These are phyloP conservation scores for Enteromius afrohamiltoni DNA, from an alignment of 2,797 vertebrate genomes.

Conservation along the genomic window DNA sequence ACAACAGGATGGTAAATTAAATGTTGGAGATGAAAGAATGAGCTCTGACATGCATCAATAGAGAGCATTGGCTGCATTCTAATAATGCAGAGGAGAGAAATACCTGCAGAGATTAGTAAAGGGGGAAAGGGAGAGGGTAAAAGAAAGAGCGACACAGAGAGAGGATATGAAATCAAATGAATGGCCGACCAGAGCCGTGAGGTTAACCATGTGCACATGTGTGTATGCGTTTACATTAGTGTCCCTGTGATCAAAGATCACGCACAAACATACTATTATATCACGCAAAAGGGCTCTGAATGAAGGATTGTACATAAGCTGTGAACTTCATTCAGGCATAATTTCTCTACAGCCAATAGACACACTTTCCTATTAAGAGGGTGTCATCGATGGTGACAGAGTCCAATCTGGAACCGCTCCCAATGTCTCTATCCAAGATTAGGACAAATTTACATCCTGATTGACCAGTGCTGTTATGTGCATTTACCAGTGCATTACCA, in stretches of 20 bases:
- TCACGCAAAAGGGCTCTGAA: slow-evolving; percentile 26
- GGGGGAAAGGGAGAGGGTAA: slow-evolving; percentile 41
- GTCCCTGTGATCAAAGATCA: slow-evolving; percentile 39
- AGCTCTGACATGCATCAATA: slow-evolving; percentile 89
- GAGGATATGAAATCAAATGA: slow-evolving; percentile 64
- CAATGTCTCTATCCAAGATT: neutral
- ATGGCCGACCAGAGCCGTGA: slow-evolving; percentile 67
- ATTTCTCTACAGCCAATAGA: slow-evolving; percentile 33
- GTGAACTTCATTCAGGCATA: slow-evolving; percentile 25
- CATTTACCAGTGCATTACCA: too few species aligned
- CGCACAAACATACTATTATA: slow-evolving; percentile 24
- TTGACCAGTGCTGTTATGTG: neutral
- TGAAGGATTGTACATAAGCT: slow-evolving; percentile 30
- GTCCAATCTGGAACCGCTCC: neutral
- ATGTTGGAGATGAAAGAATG: slow-evolving; percentile 96
- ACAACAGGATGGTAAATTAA: slow-evolving; percentile 95
- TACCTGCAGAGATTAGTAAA: slow-evolving; percentile 87
- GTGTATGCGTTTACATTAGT: slow-evolving; percentile 43
- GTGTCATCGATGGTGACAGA: neutral
- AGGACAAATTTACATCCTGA: neutral
- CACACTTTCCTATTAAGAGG: slow-evolving; percentile 1
- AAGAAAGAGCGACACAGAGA: slow-evolving; percentile 43
- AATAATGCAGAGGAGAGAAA: slow-evolving; percentile 84
- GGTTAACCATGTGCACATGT: slow-evolving; percentile 45
- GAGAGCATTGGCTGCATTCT: slow-evolving; percentile 85